Conservation (phyloP, 2,113 vertebrate genomes). For the Ramphastos sulfuratus region DNA sequence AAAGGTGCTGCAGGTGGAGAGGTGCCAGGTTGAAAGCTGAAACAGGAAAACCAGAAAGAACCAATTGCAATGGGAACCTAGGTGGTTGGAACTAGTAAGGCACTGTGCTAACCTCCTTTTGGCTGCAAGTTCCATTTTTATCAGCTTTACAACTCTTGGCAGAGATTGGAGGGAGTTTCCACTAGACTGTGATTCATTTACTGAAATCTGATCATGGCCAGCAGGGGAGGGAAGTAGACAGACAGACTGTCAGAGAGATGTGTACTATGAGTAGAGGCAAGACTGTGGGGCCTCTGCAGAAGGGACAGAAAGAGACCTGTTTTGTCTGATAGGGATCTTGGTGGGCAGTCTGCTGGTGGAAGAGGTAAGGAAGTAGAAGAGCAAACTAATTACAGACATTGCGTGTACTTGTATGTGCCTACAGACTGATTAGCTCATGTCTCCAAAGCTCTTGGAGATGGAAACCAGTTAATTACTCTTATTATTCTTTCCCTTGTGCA, state of each 20-base stretch:
- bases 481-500: constrained; percentile 46
- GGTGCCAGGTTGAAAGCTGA: not conserved
- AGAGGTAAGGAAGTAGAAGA: constrained; percentile 28
- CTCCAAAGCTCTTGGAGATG: constrained; percentile 48
- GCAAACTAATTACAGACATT: constrained; percentile 31
- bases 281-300: constrained; percentile 3
- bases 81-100: constrained; percentile 42
- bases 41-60: constrained; percentile 12
- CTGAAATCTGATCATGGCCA: constrained; percentile 67
- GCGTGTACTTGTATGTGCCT: not conserved
- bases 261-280: constrained; percentile 7
- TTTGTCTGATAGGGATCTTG: constrained; percentile 40
- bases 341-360: constrained; percentile 21
- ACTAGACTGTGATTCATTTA: constrained; percentile 68
- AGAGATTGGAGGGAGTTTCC: constrained; percentile 68
- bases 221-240: constrained; percentile 48
- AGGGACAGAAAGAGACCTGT: constrained; percentile 38
- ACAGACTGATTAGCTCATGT: constrained; percentile 58
- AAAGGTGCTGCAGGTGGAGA: constrained; percentile 15
- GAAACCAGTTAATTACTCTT: constrained; percentile 47
- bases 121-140: constrained; percentile 54
- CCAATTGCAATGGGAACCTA: not conserved
- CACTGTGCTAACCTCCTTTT: constrained; percentile 29
- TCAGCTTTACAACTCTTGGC: constrained; percentile 70
- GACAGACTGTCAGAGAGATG: constrained; percentile 16